Conservation (phyloP, 2,797 vertebrate genomes). For the Arnoldichthys spilopterus region DNA sequence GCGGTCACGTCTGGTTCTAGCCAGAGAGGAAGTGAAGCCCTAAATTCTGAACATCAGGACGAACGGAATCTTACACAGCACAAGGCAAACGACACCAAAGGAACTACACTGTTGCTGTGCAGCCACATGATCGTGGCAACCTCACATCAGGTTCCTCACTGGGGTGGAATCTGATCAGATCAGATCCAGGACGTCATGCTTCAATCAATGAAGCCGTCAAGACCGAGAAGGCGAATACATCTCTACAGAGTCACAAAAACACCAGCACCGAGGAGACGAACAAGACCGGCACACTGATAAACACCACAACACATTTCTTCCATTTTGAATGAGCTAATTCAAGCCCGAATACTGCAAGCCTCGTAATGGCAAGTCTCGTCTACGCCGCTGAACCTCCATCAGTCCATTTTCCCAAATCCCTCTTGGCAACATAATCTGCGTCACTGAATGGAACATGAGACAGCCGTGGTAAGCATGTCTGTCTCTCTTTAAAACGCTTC, state of each 20-base stretch:
- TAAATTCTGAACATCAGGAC: neutral
- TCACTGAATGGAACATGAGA: constrained; percentile 18
- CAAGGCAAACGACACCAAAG: neutral
- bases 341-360: neutral
- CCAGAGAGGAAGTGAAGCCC: neutral
- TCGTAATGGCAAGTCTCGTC: neutral
- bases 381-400: neutral
- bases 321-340: neutral
- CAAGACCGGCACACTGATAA: neutral
- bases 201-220: no score
- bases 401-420: constrained; percentile 28
- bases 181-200: no score
- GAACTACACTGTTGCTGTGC: neutral
- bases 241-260: neutral
- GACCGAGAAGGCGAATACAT: no score
- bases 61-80: neutral
- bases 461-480: constrained; percentile 6
- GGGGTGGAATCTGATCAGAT: no score
- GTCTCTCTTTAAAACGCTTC: constrained; percentile 32
- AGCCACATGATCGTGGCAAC: no score
- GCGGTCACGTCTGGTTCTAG: neutral
- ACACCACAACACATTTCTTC: neutral
- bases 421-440: constrained; percentile 1
- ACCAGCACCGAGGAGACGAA: neutral
- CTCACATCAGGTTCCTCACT: no score